Conservation (phyloP, 2,888 invertebrate species). For the Athripsodes cinereus region DNA sequence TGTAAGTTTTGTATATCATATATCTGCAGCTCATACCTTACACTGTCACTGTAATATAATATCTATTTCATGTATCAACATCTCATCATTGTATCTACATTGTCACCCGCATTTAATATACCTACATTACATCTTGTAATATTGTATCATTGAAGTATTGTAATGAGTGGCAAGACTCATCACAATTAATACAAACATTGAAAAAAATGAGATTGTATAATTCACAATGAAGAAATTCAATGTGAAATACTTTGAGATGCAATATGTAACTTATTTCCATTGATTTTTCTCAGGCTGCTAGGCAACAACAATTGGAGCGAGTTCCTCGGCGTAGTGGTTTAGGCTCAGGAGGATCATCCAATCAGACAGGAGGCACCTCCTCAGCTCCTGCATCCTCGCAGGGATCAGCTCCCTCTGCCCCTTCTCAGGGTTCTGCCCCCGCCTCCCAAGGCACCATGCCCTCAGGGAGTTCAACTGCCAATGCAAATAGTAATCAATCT, state of each 20-base stretch:
- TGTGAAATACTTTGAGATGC: not conserved
- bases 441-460: conserved; percentile 43
- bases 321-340: conserved; percentile 78
- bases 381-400: conserved; percentile 51
- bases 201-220: not conserved
- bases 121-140: too few species aligned
- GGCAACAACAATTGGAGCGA: conserved; percentile 86
- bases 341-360: conserved; percentile 59
- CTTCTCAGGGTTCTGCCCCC: conserved; percentile 36
- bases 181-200: too few species aligned
- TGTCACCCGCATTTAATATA: too few species aligned
- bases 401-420: conserved; percentile 36
- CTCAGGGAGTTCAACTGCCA: conserved; percentile 33
- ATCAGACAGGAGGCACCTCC: conserved; percentile 52
- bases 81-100: too few species aligned
- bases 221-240: not conserved
- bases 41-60: too few species aligned
- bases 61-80: too few species aligned
- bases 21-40: not conserved
- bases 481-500: not conserved
- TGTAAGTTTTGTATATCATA: conserved; percentile 36
- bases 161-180: too few species aligned
- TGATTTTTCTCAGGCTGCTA: conserved; percentile 56
- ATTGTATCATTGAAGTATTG: too few species aligned
- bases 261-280: not conserved